phyloP scores from a whole-genome alignment of 2,113 vertebrate genomes.

The Globicephala melas region DNA sequence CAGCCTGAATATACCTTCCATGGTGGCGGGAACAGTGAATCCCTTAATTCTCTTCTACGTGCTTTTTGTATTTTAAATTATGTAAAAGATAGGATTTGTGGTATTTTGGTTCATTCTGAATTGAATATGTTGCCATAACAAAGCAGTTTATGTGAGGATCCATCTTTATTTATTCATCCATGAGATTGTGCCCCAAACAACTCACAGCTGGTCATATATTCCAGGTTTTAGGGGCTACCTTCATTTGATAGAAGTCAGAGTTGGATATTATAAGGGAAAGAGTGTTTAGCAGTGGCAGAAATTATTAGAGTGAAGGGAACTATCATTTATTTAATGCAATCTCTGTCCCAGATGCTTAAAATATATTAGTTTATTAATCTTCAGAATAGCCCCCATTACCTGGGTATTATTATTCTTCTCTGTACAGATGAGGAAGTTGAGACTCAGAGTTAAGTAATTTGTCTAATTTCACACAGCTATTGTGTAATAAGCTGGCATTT shows the following conservation, averaged over 20 bases:
- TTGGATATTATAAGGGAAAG: neutral
- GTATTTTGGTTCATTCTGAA: neutral
- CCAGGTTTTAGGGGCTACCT: neutral
- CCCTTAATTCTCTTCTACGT: neutral
- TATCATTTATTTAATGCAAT: neutral
- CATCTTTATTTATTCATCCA: neutral
- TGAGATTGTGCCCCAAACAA: neutral
- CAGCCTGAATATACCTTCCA: neutral
- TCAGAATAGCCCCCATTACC: neutral
- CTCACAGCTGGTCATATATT: neutral
- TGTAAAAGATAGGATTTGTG: neutral
- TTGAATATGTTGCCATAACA: neutral
- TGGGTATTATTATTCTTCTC: neutral
- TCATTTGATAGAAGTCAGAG: neutral
- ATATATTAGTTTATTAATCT: neutral
- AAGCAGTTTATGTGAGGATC: neutral
- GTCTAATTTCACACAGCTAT: neutral
- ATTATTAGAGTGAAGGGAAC: neutral
- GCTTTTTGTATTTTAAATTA: neutral
- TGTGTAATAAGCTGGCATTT: neutral
- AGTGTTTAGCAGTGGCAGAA: neutral
- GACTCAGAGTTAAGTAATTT: neutral
- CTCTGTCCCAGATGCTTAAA: neutral
- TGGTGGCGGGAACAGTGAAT: neutral
- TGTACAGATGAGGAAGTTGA: neutral